A percentile compares a stretch with the other conserved stretches of the same genome.
Conservation (phyloP, 2,888 invertebrate species). For the Diabrotica balteata region DNA sequence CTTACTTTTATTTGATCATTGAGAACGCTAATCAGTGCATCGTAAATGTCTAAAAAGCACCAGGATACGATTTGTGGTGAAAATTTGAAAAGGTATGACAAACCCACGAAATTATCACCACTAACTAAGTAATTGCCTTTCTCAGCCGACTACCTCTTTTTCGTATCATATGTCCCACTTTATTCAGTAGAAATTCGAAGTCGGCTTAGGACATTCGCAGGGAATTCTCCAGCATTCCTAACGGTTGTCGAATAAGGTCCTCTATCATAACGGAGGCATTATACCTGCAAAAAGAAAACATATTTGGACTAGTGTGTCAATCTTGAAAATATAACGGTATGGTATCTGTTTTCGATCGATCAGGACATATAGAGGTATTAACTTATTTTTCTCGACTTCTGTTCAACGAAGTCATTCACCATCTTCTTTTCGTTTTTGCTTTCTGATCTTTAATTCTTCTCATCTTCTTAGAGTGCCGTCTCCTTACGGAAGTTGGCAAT, state of each 20-base stretch:
- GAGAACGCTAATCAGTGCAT: background rate
- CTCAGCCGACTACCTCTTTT: background rate
- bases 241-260: conserved; percentile 8
- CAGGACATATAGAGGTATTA: conserved; percentile 10
- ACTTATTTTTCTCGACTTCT: conserved; percentile 13
- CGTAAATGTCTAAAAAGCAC: background rate
- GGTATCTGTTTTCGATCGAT: conserved; percentile 8
- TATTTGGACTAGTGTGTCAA: conserved; percentile 8
- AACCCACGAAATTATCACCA: background rate
- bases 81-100: too few relatives aligned
- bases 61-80: too few relatives aligned
- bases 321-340: background rate
- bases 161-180: background rate
- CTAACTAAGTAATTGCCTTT: background rate
- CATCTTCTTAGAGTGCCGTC: background rate
- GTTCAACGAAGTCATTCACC: conserved; percentile 9
- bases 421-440: conserved; percentile 6
- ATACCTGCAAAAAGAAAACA: conserved; percentile 8
- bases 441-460: conserved; percentile 10
- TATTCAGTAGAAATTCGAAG: background rate
- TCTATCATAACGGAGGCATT: conserved; percentile 4
- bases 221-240: background rate
- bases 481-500: too few relatives aligned
- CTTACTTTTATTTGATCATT: background rate
- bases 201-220: conserved; percentile 3